A percentile compares a stretch with the other conserved stretches of the same genome.
phyloP scores from a whole-genome alignment of 2,888 invertebrate species.

The Hemithea aestivaria region DNA sequence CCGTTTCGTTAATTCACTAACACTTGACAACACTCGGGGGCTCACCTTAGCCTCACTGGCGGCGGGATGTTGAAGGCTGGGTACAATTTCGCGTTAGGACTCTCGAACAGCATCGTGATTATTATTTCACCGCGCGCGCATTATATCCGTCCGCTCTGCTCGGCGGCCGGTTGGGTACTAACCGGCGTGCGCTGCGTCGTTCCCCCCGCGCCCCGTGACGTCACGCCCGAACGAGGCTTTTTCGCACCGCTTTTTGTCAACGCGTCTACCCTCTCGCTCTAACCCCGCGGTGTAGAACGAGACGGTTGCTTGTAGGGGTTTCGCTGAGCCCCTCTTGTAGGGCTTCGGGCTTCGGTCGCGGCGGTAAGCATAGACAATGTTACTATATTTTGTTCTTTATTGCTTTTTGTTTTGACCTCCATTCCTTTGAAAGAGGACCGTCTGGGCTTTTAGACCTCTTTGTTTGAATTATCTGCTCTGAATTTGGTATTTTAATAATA shows the following conservation, averaged over 20 bases:
- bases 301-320: slow-evolving; percentile 28
- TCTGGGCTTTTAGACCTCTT: slow-evolving; percentile 15
- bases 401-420: slow-evolving; percentile 22
- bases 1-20: too few relatives aligned
- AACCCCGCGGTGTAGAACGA: slow-evolving; percentile 20
- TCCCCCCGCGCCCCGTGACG: slow-evolving; percentile 55
- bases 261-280: slow-evolving; percentile 32
- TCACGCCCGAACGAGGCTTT: slow-evolving; percentile 58
- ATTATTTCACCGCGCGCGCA: slow-evolving; percentile 66
- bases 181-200: slow-evolving; percentile 36
- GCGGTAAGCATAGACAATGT: slow-evolving; percentile 26
- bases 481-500: too few relatives aligned
- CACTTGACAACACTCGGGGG: too few relatives aligned
- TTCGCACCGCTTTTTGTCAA: slow-evolving; percentile 36
- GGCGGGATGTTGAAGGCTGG: slow-evolving; percentile 85
- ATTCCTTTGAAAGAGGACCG: slow-evolving; percentile 15
- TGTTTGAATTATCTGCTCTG: too few relatives aligned
- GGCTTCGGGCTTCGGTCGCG: slow-evolving; percentile 36
- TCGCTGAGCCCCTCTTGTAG: slow-evolving; percentile 38
- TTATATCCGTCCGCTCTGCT: slow-evolving; percentile 50
- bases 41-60: slow-evolving; percentile 80
- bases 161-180: slow-evolving; percentile 67
- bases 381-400: slow-evolving; percentile 24
- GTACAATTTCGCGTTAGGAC: slow-evolving; percentile 84
- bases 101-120: slow-evolving; percentile 84